Conservation (phyloP, 2,797 vertebrate species). For the Karalla daura region DNA sequence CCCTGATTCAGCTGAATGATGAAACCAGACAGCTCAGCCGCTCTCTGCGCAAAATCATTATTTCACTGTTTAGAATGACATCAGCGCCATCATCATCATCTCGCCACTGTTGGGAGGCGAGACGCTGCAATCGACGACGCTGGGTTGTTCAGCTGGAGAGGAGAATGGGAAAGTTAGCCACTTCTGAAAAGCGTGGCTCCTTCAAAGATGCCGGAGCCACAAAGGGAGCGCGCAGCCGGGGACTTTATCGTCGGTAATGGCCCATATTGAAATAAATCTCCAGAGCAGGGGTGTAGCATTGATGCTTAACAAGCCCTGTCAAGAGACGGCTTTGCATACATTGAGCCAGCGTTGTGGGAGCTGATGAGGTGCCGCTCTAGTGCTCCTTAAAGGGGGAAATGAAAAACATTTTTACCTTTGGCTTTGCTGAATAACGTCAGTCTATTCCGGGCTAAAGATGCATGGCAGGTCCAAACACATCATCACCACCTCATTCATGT, state of each 20-base stretch:
- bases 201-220: slow-evolving; percentile 44
- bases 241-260: slow-evolving; percentile 68
- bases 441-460: too few relatives aligned
- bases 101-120: slow-evolving; percentile 1
- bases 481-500: too few relatives aligned
- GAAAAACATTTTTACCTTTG: too few relatives aligned
- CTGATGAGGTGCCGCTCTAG: slow-evolving; percentile 40
- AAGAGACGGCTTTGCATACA: slow-evolving; percentile 73
- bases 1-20: slow-evolving; percentile 7
- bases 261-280: slow-evolving; percentile 71
- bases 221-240: slow-evolving; percentile 47
- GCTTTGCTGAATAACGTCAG: too few relatives aligned
- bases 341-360: slow-evolving; percentile 60
- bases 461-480: too few relatives aligned
- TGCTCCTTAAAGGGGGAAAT: slow-evolving; percentile 18
- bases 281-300: slow-evolving; percentile 60
- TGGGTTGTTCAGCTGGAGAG: slow-evolving; percentile 1
- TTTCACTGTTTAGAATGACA: slow-evolving; percentile 14
- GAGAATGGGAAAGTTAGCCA: background rate
- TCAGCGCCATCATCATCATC: slow-evolving; percentile 1
- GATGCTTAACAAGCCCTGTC: slow-evolving; percentile 71
- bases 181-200: slow-evolving; percentile 22
- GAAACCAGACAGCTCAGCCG: slow-evolving; percentile 3
- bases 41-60: background rate
- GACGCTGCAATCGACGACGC: slow-evolving; percentile 12